Conservation (phyloP, 2,113 vertebrate species). For the Hemichromis elongatus region DNA sequence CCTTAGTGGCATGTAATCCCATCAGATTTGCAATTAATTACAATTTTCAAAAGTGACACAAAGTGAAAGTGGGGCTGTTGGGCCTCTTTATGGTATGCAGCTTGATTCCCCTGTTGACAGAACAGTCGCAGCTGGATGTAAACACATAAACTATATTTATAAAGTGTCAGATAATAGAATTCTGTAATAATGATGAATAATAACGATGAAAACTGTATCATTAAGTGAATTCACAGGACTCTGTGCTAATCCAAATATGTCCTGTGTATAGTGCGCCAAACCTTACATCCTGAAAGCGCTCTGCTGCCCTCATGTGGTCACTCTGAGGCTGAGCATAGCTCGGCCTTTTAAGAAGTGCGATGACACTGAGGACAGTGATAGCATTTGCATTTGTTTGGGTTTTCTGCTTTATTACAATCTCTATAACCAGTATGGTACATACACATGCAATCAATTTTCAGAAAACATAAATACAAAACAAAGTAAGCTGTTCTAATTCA, state of each 20-base stretch:
- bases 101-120: background rate
- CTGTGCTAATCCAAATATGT: background rate
- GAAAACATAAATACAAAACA: background rate
- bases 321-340: background rate
- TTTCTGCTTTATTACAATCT: background rate
- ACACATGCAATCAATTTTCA: background rate
- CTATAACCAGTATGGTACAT: background rate
- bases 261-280: background rate
- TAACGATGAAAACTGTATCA: background rate
- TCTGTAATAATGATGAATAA: background rate
- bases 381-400: background rate
- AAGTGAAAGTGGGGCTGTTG: background rate
- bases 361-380: background rate
- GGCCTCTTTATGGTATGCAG: background rate
- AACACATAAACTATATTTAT: background rate
- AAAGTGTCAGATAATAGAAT: background rate
- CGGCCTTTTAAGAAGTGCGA: background rate
- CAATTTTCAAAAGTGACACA: background rate
- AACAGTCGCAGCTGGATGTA: background rate
- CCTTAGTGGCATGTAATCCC: background rate
- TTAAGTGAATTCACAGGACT: background rate
- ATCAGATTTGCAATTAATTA: background rate
- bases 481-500: background rate
- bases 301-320: slow-evolving; percentile 51
- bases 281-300: background rate